phyloP scores from a whole-genome alignment of 2,888 invertebrate species.

The Acleris sparsana region DNA sequence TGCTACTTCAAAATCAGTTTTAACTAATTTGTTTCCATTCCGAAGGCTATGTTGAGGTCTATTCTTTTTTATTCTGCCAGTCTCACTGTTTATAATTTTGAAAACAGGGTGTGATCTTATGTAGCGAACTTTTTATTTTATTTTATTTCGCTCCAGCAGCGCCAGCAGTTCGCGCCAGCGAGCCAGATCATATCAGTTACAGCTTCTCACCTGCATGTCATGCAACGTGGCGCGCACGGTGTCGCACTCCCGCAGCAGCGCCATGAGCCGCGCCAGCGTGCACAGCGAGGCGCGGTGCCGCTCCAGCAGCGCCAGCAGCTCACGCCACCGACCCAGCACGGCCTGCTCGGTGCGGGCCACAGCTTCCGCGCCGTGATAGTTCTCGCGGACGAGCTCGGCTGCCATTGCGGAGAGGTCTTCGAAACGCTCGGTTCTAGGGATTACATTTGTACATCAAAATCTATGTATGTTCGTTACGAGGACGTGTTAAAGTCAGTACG shows the following conservation, averaged over 20 bases:
- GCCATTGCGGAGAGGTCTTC: slow-evolving; percentile 97
- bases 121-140: too few relatives aligned
- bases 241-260: slow-evolving; percentile 95
- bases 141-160: too few relatives aligned
- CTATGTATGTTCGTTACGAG: too few relatives aligned
- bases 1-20: too few relatives aligned
- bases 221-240: slow-evolving; percentile 92
- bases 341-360: slow-evolving; percentile 88
- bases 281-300: slow-evolving; percentile 83
- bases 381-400: slow-evolving; percentile 94
- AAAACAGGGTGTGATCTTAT: too few relatives aligned
- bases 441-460: background rate
- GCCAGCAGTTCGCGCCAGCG: too few relatives aligned
- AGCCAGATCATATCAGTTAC: too few relatives aligned
- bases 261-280: slow-evolving; percentile 93
- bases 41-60: too few relatives aligned
- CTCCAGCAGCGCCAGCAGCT: slow-evolving; percentile 92
- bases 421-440: slow-evolving; percentile 92
- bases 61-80: too few relatives aligned
- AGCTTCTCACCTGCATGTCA: slow-evolving; percentile 87
- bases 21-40: too few relatives aligned
- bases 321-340: slow-evolving; percentile 93
- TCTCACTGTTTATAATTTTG: too few relatives aligned
- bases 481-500: background rate
- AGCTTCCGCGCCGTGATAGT: slow-evolving; percentile 94